Conservation (phyloP, 2,113 vertebrate species). For the Rhea americana region DNA sequence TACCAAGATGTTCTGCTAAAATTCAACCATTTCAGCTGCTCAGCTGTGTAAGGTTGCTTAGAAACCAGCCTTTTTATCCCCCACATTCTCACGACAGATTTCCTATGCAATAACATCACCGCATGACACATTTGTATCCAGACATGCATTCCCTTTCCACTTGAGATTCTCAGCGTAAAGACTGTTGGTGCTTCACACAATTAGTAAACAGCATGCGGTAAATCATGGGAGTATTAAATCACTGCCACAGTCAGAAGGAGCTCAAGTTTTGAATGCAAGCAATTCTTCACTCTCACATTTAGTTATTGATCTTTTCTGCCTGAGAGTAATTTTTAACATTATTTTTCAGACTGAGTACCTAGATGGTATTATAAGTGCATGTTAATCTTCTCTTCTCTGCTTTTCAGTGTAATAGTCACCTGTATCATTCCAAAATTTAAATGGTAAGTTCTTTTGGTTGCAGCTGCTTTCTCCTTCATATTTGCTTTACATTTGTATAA, state of each 20-base stretch:
- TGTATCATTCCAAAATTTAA: background rate
- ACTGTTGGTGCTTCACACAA: slow-evolving; percentile 21
- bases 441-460: background rate
- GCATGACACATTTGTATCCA: slow-evolving; percentile 62
- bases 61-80: slow-evolving; percentile 57
- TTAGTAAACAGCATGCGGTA: slow-evolving; percentile 32
- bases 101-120: slow-evolving; percentile 55
- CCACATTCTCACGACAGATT: slow-evolving; percentile 54
- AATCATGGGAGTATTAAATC: slow-evolving; percentile 50
- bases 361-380: background rate
- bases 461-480: background rate
- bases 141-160: slow-evolving; percentile 2
- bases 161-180: slow-evolving; percentile 57
- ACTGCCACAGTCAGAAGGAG: slow-evolving; percentile 17
- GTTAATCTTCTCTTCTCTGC: background rate
- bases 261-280: background rate
- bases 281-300: background rate
- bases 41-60: slow-evolving; percentile 67
- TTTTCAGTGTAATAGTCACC: background rate
- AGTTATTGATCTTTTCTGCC: background rate
- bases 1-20: slow-evolving; percentile 45
- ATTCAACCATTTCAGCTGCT: slow-evolving; percentile 45
- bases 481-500: background rate
- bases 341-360: background rate
- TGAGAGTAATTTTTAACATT: background rate